A percentile compares a stretch with the other conserved stretches of the same genome.
phyloP scores from a whole-genome alignment of 2,888 invertebrate genomes.

The Tetragonisca angustula region DNA sequence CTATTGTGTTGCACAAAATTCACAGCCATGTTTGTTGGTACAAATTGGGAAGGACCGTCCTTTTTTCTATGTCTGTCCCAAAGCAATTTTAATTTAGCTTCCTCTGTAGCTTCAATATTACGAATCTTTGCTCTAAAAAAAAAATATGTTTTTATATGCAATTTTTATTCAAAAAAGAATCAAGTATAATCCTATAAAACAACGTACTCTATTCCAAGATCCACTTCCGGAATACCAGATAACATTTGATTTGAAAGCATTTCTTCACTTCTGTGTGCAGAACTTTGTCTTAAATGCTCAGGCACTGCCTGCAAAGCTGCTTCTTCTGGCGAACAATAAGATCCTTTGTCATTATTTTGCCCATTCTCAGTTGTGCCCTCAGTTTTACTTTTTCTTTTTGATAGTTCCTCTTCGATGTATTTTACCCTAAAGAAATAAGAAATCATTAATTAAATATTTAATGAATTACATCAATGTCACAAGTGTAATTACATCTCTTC shows the following conservation, averaged over 20 bases:
- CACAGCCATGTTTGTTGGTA: constrained; percentile 98
- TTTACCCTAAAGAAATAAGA: constrained; percentile 86
- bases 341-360: constrained; percentile 83
- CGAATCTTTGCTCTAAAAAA: constrained; percentile 93
- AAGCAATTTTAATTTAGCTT: constrained; percentile 96
- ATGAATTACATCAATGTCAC: neutral
- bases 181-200: constrained; percentile 27
- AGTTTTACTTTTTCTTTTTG: constrained; percentile 91
- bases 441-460: neutral
- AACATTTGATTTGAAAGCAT: constrained; percentile 99
- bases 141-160: neutral
- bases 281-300: constrained; percentile 93
- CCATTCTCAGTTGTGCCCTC: constrained; percentile 81
- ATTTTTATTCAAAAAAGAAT: neutral
- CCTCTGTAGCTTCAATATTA: constrained; percentile 99
- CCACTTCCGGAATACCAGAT: constrained; percentile 99
- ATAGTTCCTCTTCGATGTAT: constrained; percentile 94
- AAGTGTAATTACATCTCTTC: constrained; percentile 93
- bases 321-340: constrained; percentile 94
- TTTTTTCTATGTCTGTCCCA: constrained; percentile 96
- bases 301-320: constrained; percentile 95
- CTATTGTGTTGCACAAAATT: constrained; percentile 99
- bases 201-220: constrained; percentile 96
- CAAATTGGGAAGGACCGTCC: constrained; percentile 97
- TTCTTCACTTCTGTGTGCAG: constrained; percentile 96